Conservation (phyloP, 2,113 vertebrate genomes). For the Silurus meridionalis region DNA sequence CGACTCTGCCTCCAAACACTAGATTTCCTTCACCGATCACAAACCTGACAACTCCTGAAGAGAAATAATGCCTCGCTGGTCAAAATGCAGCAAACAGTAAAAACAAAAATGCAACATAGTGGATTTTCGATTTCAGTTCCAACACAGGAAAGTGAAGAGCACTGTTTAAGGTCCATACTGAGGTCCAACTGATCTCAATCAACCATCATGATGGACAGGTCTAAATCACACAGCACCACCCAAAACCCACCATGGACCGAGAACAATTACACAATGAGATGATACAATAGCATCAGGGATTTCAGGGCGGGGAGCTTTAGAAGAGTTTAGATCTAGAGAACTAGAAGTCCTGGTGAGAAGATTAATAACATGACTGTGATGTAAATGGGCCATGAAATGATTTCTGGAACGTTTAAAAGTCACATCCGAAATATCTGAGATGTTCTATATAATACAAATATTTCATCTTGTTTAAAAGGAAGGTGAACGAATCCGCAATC, state of each 20-base stretch:
- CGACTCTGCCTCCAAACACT: neutral
- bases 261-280: constrained; percentile 15
- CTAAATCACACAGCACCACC: neutral
- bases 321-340: neutral
- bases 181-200: neutral
- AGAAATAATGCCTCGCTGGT: neutral
- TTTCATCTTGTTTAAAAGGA: neutral
- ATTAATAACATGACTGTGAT: neutral
- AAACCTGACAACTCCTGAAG: neutral
- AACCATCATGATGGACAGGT: neutral
- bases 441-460: neutral
- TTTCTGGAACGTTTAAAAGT: neutral
- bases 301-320: neutral
- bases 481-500: neutral
- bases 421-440: neutral
- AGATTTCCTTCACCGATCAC: neutral
- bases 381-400: neutral
- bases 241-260: neutral
- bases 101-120: neutral
- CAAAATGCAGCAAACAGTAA: neutral
- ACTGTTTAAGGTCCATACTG: neutral
- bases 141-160: neutral
- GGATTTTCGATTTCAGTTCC: neutral
- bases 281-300: neutral
- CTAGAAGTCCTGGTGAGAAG: neutral